Conservation (phyloP, 2,888 invertebrate genomes). For the Rhagonycha lutea region DNA sequence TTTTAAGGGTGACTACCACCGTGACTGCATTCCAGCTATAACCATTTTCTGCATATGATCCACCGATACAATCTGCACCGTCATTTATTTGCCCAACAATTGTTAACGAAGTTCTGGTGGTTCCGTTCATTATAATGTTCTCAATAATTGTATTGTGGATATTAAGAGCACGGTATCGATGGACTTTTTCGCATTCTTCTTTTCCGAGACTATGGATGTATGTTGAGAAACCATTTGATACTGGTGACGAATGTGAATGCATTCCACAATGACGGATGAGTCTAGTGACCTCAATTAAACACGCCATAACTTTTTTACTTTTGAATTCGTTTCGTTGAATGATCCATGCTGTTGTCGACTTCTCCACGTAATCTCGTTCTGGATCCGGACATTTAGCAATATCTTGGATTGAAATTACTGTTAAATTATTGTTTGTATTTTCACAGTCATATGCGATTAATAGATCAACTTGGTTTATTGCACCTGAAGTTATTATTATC, state of each 20-base stretch:
- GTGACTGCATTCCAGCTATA: neutral
- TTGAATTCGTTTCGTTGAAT: neutral
- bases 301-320: neutral
- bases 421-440: neutral
- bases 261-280: neutral
- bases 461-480: neutral
- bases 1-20: neutral
- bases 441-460: neutral
- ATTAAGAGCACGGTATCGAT: neutral
- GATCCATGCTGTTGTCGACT: neutral
- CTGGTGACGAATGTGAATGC: neutral
- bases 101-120: neutral
- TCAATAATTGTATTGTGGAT: neutral
- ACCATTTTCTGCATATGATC: conserved; percentile 5
- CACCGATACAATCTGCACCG: neutral
- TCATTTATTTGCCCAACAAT: neutral
- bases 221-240: neutral
- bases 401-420: neutral
- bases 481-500: neutral
- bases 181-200: neutral
- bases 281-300: neutral
- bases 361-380: neutral
- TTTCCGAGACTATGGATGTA: neutral
- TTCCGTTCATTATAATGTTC: neutral
- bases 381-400: neutral